These are phyloP conservation scores for Lasiurus cinereus DNA, from an alignment of 2,113 vertebrate genomes.

Conservation along the genomic window DNA sequence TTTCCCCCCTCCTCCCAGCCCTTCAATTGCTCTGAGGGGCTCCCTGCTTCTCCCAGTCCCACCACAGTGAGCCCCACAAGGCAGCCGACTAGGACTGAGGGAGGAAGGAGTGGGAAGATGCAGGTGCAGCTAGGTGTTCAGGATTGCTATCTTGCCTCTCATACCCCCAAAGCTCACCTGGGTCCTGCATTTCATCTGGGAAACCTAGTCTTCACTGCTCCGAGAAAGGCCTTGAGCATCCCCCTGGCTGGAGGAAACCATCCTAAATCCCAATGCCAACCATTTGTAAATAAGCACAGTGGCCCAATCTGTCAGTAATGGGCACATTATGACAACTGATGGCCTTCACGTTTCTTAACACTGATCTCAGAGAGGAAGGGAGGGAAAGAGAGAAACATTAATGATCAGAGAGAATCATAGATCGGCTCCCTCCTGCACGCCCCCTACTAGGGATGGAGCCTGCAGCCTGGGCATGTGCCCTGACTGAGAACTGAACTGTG, in stretches of 20 bases:
- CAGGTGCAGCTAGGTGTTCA: not conserved
- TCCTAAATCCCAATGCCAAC: not conserved
- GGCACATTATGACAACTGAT: not conserved
- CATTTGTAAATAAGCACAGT: not conserved
- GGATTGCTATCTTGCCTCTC: not conserved
- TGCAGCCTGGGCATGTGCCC: too few relatives aligned
- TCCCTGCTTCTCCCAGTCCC: not conserved
- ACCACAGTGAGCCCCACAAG: not conserved
- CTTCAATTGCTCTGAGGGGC: not conserved
- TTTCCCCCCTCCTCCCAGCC: not conserved
- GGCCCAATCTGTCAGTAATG: not conserved
- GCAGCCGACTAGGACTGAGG: not conserved
- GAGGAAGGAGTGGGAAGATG: too few relatives aligned
- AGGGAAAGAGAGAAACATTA: too few relatives aligned
- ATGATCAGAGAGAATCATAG: too few relatives aligned
- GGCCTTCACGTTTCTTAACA: not conserved
- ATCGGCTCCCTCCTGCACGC: too few relatives aligned
- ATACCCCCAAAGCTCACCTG: not conserved
- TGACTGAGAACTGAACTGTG: too few relatives aligned
- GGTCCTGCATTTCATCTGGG: not conserved
- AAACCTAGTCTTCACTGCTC: not conserved
- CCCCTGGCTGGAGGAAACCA: not conserved
- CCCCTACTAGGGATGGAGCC: too few relatives aligned
- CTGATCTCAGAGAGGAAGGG: too few relatives aligned
- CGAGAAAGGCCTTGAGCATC: not conserved